Evolutionary conservation across 2,888 invertebrate genomes (phyloP), one percentile per base, ranked within the genome.

Genomic region (Lithophane leautieri): DNA sequence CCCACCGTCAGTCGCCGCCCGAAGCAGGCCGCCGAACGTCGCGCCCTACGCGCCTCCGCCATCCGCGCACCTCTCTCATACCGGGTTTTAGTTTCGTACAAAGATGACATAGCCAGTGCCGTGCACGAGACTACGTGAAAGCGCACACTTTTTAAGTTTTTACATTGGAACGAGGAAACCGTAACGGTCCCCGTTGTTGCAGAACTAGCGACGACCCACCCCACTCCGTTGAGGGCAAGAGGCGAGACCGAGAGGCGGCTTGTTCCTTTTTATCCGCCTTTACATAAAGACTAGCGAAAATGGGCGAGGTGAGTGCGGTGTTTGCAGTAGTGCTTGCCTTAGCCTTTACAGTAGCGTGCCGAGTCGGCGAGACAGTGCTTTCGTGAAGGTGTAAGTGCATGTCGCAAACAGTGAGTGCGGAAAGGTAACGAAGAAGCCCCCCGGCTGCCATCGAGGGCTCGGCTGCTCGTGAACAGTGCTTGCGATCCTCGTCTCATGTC

Each of bases 1-100:
- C 95, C 96, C 95, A 95, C 94, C 96, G 95, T 95, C 97, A 97
- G 96, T 97, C 97, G 97, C 97, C 96, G 95, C 95, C 95, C 95
- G 95, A 94, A 93, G 92, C 95, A 95, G 95, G 95, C 95, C 95
- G 93, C 93, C 92, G 93, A 94, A 93, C 93, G 95, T 93, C 94
- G 95, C 95, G 94, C 94, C 93, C 91, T 90, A 90, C 93, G 94
- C 94, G 95, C 94, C 93, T 92, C 93, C 91, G 92, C 92, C 95
- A 92, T 93, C 94, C 94, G 95, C 94, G 94, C 94, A 92, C 93
- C 89, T 91, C 94, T 92, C 90, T 95, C 94, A 95, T 94, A 95
- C 95, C 95, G 96, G 96, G 95, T 95, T 95, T 96, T 92, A 95
- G 95, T 96, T 96, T 94, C 92, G 92, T 92, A 95, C 94, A 96